Percentiles rank a stretch among this genome's conserved stretches.
phyloP scores from a whole-genome alignment of 2,113 vertebrate species.

The Phainopepla nitens region DNA sequence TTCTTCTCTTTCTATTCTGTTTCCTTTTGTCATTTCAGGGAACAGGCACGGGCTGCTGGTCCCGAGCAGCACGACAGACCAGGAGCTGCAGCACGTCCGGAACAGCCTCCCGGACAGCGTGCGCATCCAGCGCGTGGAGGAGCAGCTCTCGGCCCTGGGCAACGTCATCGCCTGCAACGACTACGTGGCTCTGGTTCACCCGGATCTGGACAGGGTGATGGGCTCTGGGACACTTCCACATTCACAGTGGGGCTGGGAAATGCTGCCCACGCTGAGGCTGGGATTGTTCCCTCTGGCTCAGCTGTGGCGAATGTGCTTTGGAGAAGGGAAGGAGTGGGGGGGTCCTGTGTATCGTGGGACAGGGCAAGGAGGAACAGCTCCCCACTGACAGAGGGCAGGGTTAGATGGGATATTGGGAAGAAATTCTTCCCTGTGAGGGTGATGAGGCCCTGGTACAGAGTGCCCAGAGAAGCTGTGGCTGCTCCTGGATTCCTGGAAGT shows the following conservation, averaged over 20 bases:
- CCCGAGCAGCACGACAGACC: conserved; percentile 93
- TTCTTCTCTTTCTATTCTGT: too few relatives aligned
- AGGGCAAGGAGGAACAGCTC: neutral
- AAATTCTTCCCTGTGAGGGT: neutral
- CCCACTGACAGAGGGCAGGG: neutral
- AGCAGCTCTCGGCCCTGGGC: conserved; percentile 90
- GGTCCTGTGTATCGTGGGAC: neutral
- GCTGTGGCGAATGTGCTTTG: neutral
- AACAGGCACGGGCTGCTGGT: conserved; percentile 93
- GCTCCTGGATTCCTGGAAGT: neutral
- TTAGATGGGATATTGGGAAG: neutral
- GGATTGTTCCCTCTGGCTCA: neutral
- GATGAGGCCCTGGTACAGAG: neutral
- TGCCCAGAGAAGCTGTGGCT: neutral
- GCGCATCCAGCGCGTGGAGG: conserved; percentile 88
- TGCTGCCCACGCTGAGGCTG: neutral
- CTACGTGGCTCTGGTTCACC: conserved; percentile 95
- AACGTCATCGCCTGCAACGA: conserved; percentile 95
- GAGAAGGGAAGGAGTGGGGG: neutral
- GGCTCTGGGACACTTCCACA: neutral
- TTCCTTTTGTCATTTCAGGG: conserved; percentile 64
- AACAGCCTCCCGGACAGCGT: conserved; percentile 88
- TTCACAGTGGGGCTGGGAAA: accelerated
- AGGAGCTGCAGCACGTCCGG: conserved; percentile 94
- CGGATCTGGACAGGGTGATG: conserved; percentile 90